Evolutionary conservation across 2,797 vertebrate genomes (phyloP).

Genomic region (Rhinichthys osculus): DNA sequence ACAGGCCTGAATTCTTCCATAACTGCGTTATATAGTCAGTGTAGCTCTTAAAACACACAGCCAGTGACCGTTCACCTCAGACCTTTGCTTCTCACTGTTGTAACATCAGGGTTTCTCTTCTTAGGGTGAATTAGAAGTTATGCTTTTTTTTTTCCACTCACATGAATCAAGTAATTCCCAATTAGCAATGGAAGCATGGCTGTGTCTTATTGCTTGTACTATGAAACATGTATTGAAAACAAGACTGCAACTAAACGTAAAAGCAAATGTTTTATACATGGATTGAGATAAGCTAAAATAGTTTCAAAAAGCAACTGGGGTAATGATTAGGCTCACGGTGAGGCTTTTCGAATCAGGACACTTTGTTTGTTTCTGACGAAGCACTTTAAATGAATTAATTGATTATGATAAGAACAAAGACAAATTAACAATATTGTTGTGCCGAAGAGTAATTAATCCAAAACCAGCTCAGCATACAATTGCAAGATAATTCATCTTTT

Average conservation of each 20-base stretch:
- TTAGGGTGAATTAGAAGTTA: background rate
- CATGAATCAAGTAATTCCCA: slow-evolving; percentile 67
- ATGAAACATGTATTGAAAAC: slow-evolving; percentile 13
- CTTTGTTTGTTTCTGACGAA: slow-evolving; percentile 26
- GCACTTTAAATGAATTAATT: slow-evolving; percentile 33
- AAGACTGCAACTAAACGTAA: slow-evolving; percentile 53
- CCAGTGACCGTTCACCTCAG: slow-evolving; percentile 13
- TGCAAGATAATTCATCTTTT: slow-evolving; percentile 63
- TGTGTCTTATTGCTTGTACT: slow-evolving; percentile 56
- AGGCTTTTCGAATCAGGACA: slow-evolving; percentile 11
- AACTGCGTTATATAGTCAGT: slow-evolving; percentile 15
- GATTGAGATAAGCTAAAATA: slow-evolving; percentile 71
- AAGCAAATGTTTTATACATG: slow-evolving; percentile 70
- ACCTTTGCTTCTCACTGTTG: slow-evolving; percentile 2
- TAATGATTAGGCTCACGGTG: background rate
- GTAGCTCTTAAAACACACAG: slow-evolving; percentile 13
- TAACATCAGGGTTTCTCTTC: slow-evolving; percentile 1
- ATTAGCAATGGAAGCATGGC: slow-evolving; percentile 71
- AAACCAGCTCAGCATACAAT: slow-evolving; percentile 81
- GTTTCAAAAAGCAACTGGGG: slow-evolving; percentile 19
- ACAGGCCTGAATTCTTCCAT: slow-evolving; percentile 18
- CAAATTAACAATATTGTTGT: slow-evolving; percentile 44
- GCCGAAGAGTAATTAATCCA: slow-evolving; percentile 31
- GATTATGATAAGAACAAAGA: slow-evolving; percentile 20
- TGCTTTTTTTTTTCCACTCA: background rate